Conservation (phyloP, 2,797 vertebrate species). For the Neomorphus geoffroyi region DNA sequence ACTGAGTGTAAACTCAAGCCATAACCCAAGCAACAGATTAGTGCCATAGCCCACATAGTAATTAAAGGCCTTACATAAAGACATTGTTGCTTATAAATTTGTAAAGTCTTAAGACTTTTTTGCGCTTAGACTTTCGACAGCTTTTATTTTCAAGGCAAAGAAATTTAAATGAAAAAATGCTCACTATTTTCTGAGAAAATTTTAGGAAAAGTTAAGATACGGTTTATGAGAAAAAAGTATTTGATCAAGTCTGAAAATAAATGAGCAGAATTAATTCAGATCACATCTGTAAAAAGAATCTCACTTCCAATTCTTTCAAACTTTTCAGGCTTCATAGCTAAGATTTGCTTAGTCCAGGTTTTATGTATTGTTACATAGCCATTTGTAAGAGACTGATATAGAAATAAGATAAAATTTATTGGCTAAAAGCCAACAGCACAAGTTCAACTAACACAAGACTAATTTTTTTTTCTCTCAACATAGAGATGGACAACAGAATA, state of each 20-base stretch:
- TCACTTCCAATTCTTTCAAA: background rate
- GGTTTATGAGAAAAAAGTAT: background rate
- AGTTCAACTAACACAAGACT: background rate
- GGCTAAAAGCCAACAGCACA: background rate
- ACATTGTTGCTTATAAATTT: background rate
- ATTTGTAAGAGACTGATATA: background rate
- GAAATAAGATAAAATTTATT: background rate
- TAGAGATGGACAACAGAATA: background rate
- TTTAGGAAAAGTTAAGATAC: background rate
- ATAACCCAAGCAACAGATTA: slow-evolving; percentile 13
- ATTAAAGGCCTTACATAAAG: slow-evolving; percentile 18
- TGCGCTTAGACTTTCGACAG: background rate
- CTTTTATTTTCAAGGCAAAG: background rate
- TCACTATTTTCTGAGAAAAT: background rate
- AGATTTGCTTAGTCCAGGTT: background rate
- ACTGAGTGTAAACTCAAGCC: background rate
- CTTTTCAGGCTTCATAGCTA: background rate
- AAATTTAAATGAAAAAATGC: background rate
- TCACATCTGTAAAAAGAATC: background rate
- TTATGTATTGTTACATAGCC: background rate
- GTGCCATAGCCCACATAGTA: background rate
- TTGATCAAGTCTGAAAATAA: background rate
- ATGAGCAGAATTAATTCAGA: background rate
- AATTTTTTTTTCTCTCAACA: background rate
- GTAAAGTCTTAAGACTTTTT: background rate